phyloP scores from a whole-genome alignment of 2,113 vertebrate species.

The Atractosteus spatula region DNA sequence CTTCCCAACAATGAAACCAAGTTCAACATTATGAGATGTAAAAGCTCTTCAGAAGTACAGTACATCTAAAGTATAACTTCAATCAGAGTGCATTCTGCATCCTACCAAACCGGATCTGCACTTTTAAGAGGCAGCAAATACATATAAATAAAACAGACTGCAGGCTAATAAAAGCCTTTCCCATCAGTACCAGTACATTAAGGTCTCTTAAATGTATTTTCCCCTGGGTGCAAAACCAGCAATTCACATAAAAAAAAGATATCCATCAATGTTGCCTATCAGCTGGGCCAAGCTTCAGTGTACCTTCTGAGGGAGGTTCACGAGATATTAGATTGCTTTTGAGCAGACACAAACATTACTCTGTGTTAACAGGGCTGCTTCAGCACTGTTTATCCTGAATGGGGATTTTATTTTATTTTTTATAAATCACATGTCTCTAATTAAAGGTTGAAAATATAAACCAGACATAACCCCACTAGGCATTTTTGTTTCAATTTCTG shows the following conservation, averaged over 20 bases:
- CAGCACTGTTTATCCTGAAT: background rate
- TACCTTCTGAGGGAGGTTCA: background rate
- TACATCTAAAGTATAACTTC: background rate
- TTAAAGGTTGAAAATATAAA: no score
- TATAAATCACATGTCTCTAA: no score
- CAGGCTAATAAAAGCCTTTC: slow-evolving; percentile 8
- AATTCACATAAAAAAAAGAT: background rate
- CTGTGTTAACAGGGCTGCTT: background rate
- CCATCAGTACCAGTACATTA: background rate
- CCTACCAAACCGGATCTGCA: background rate
- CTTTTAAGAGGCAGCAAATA: background rate
- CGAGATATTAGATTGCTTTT: background rate
- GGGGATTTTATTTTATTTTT: no score
- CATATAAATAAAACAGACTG: background rate
- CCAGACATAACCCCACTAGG: no score
- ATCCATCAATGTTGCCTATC: slow-evolving; percentile 10
- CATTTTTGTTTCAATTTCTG: no score
- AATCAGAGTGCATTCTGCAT: background rate
- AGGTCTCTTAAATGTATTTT: background rate
- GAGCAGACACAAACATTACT: no score
- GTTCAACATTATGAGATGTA: no score
- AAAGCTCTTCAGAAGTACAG: background rate
- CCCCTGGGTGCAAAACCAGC: background rate
- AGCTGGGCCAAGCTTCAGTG: background rate
- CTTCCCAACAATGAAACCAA: no score